Evolutionary conservation across 2,797 vertebrate genomes (phyloP).

Genomic region (Loris lydekkerianus): DNA sequence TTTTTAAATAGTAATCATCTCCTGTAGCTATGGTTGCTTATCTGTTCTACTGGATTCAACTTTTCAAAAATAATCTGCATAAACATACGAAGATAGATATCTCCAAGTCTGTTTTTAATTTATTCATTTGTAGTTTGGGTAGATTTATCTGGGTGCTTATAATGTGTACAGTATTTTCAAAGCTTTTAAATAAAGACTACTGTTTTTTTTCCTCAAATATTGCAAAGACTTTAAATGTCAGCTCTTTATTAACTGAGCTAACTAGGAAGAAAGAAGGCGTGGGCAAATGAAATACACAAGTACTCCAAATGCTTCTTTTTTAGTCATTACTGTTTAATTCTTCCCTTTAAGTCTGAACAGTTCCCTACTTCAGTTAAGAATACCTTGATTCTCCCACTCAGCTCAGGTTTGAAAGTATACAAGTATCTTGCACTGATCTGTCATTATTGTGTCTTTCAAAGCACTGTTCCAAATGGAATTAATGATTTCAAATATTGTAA

Average conservation of each 20-base stretch:
- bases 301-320: background rate
- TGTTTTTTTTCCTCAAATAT: constrained; percentile 48
- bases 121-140: constrained; percentile 21
- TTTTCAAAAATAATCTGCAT: constrained; percentile 41
- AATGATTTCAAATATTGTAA: constrained; percentile 1
- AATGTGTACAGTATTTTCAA: constrained; percentile 30
- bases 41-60: constrained; percentile 55
- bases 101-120: constrained; percentile 67
- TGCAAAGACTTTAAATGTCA: constrained; percentile 53
- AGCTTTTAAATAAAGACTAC: constrained; percentile 44
- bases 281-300: background rate
- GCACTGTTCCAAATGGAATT: constrained; percentile 5
- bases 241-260: constrained; percentile 50
- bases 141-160: constrained; percentile 36
- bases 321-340: background rate
- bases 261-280: background rate
- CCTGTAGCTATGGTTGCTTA: constrained; percentile 22
- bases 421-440: background rate
- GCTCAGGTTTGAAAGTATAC: background rate
- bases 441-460: background rate
- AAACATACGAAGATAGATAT: constrained; percentile 35
- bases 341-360: background rate
- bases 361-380: background rate
- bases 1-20: constrained; percentile 61
- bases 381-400: background rate